Conservation (phyloP, 2,113 vertebrate species). For the Scortum barcoo region DNA sequence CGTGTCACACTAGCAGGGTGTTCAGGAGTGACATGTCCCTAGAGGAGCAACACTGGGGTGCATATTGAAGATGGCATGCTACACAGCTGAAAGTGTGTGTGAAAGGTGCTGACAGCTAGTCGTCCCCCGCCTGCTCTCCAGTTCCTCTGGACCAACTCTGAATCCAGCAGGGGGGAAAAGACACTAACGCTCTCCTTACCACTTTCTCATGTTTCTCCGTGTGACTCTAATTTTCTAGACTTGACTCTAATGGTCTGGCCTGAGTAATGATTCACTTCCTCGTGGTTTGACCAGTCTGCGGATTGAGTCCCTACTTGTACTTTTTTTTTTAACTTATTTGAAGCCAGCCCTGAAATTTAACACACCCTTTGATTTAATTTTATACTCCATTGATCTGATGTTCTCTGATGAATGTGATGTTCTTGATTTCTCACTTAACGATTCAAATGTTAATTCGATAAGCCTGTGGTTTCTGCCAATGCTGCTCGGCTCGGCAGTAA, state of each 20-base stretch:
- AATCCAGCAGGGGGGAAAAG: not conserved
- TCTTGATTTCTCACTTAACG: slow-evolving; percentile 53
- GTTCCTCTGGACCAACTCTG: slow-evolving; percentile 30
- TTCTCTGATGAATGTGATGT: slow-evolving; percentile 44
- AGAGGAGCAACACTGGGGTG: slow-evolving; percentile 36
- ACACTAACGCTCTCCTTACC: slow-evolving; percentile 3
- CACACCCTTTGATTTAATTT: slow-evolving; percentile 43
- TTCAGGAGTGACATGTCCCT: slow-evolving; percentile 47
- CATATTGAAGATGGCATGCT: slow-evolving; percentile 61
- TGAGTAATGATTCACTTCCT: slow-evolving; percentile 13
- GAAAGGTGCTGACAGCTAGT: slow-evolving; percentile 58
- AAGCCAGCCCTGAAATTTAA: slow-evolving; percentile 29
- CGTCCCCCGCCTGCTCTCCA: slow-evolving; percentile 30
- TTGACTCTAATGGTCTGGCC: slow-evolving; percentile 4
- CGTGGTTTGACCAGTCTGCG: not conserved
- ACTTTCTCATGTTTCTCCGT: slow-evolving; percentile 1
- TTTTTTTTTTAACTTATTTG: slow-evolving; percentile 16
- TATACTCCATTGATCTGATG: slow-evolving; percentile 45
- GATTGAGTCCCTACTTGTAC: not conserved
- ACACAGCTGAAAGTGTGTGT: slow-evolving; percentile 38
- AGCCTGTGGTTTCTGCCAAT: slow-evolving; percentile 42
- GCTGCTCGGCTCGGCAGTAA: slow-evolving; percentile 20
- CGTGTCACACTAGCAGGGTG: slow-evolving; percentile 34
- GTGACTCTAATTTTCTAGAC: slow-evolving; percentile 10
- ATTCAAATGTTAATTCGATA: slow-evolving; percentile 61